Conservation (phyloP, 92 coral and sea anemone genomes). For the Porites divaricata region DNA sequence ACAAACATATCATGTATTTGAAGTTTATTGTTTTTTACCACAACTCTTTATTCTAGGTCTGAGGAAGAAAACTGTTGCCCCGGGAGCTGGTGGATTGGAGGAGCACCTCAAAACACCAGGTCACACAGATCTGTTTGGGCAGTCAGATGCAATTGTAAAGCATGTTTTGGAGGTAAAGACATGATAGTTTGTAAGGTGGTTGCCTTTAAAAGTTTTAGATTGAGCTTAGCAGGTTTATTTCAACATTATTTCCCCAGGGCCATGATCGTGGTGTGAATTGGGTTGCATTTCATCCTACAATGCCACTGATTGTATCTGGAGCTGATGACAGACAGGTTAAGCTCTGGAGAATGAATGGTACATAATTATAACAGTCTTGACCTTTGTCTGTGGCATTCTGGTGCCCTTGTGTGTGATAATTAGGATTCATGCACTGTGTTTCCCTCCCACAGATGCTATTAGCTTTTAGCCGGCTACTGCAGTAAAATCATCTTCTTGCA, state of each 20-base stretch:
- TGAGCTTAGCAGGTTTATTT: background rate
- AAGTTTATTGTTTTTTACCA: background rate
- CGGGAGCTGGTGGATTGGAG: slow-evolving; percentile 92
- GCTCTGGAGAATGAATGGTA: slow-evolving; percentile 99
- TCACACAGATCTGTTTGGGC: slow-evolving; percentile 98
- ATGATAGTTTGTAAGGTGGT: background rate
- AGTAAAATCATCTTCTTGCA: too few relatives aligned
- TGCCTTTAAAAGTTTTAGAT: background rate
- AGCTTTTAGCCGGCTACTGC: too few relatives aligned
- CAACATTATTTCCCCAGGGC: slow-evolving; percentile 57
- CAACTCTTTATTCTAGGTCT: slow-evolving; percentile 65
- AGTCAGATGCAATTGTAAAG: slow-evolving; percentile 98
- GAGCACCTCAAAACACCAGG: slow-evolving; percentile 95
- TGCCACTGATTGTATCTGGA: slow-evolving; percentile 98
- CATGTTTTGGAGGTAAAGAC: slow-evolving; percentile 91
- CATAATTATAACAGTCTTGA: background rate
- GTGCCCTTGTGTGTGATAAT: background rate
- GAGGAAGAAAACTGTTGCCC: slow-evolving; percentile 98
- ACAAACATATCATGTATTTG: background rate
- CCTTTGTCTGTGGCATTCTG: too few relatives aligned
- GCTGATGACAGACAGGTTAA: slow-evolving; percentile 99
- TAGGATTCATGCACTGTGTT: too few relatives aligned
- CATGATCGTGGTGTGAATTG: slow-evolving; percentile 99
- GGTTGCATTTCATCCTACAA: slow-evolving; percentile 98
- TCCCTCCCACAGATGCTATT: too few relatives aligned